Base-by-base conservation (phyloP, 23 tunicate genomes). In the Diplosoma virens region DNA sequence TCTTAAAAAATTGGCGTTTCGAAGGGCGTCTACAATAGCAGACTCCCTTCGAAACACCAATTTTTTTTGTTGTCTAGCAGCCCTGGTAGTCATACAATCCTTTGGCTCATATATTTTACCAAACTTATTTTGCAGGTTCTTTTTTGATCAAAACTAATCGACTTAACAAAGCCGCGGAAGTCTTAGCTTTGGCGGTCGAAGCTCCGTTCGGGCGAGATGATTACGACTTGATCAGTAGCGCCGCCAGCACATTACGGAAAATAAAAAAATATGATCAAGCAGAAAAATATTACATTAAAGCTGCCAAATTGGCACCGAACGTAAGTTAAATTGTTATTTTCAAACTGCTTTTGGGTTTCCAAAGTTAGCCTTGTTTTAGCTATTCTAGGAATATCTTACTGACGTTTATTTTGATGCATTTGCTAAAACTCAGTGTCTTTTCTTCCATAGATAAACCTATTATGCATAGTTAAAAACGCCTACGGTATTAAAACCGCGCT, bases 241-340 rank as follows among this genome's bases (percentile, higher is more conserved):
- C 93, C 67, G 93, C 83, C 5, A 78, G 66, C 30, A 79, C 67
- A n/a, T 28, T 47, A 60, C 63, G 86, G 54, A 77, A 79, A 52
- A 64, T 75, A 5, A 54, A 73, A 58, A 17, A 24, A 0, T 73
- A 87, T 53, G 5, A 30, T n/a, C 48, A 80, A 59, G 81, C 86
- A 1, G 86, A 87, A 66, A 30, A 48, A 18, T 75, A 61, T 75
- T 87, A 80, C 52, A 36, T 64, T 18, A 74, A 20, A 53, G 73
- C 73, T 16, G 64, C 36, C 3, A 17, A 59, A 37, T 3, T 72
- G 16, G 6, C 18, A 61, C 87, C 87, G 37, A 31, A 72, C 32
- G 87, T 82, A 46, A 82, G 69, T 76, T 14, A 0, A n/a, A 22
- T 0, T 17, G 37, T 50, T 16, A 48, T 73, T 14, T 37, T 58